phyloP scores from a whole-genome alignment of 2,888 invertebrate genomes.

The Amiota communis region DNA sequence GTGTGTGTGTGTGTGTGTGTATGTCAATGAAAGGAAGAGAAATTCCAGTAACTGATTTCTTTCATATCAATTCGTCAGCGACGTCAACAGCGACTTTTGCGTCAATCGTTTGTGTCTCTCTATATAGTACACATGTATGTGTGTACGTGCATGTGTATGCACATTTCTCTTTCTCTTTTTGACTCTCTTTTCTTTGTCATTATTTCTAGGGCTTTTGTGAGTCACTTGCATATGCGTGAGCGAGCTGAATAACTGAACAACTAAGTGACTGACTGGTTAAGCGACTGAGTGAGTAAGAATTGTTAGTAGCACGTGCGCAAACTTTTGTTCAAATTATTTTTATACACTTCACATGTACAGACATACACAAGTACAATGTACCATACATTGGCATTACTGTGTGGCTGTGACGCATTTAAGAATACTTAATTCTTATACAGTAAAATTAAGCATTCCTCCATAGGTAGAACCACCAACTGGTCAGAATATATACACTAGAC shows the following conservation, averaged over 20 bases:
- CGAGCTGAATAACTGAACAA: conserved; percentile 29
- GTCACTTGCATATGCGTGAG: conserved; percentile 1
- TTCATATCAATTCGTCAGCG: conserved; percentile 24
- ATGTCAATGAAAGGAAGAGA: neutral
- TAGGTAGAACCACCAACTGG: conserved; percentile 21
- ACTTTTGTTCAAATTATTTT: conserved; percentile 40
- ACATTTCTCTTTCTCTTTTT: conserved; percentile 26
- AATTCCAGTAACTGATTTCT: conserved; percentile 21
- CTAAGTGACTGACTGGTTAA: conserved; percentile 4
- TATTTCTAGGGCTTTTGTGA: neutral
- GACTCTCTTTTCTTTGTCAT: conserved; percentile 37
- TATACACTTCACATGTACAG: neutral
- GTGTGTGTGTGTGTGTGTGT: too few species aligned
- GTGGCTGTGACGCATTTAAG: neutral
- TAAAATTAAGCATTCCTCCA: neutral
- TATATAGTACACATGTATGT: too few species aligned
- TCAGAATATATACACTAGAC: conserved; percentile 27
- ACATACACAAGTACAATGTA: neutral
- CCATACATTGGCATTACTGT: neutral
- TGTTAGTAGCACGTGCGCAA: conserved; percentile 41
- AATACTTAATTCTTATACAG: too few species aligned
- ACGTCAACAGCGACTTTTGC: conserved; percentile 45
- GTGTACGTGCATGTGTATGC: too few species aligned
- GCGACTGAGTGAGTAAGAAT: neutral
- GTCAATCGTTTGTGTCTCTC: conserved; percentile 33